Percentiles rank a stretch among this genome's conserved stretches.
Conservation (phyloP, 2,888 invertebrate species). For the Heliconius ismenius region DNA sequence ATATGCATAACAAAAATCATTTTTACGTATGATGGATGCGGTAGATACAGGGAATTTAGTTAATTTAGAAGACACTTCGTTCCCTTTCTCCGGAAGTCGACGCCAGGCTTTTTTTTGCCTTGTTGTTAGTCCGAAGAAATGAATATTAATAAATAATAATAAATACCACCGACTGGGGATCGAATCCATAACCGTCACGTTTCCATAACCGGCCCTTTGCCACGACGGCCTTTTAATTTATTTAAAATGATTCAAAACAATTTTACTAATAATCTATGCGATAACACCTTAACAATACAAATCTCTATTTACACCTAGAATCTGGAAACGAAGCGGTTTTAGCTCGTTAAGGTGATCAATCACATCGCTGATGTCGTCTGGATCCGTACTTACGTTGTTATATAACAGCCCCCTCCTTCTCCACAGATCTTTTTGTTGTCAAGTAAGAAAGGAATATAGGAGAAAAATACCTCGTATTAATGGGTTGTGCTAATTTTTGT, state of each 20-base stretch:
- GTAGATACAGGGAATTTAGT: too few species aligned
- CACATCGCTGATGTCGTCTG: slow-evolving; percentile 20
- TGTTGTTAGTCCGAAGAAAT: too few species aligned
- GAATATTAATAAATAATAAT: too few species aligned
- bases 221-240: background rate
- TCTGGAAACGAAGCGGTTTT: slow-evolving; percentile 25
- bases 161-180: too few species aligned
- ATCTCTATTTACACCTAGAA: slow-evolving; percentile 12
- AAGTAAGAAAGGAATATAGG: background rate
- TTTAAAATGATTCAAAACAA: background rate
- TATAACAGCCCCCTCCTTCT: background rate
- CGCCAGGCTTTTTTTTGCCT: too few species aligned
- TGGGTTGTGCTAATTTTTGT: background rate
- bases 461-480: background rate
- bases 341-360: slow-evolving; percentile 31
- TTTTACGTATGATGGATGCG: too few species aligned
- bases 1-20: too few species aligned
- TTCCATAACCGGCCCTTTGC: too few species aligned
- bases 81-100: too few species aligned
- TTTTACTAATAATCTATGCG: background rate
- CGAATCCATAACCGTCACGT: too few species aligned
- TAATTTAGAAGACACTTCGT: too few species aligned
- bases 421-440: slow-evolving; percentile 1
- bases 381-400: slow-evolving; percentile 4
- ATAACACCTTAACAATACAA: background rate